phyloP scores from a whole-genome alignment of 2,888 invertebrate genomes.

The Hyposoter dolosus region DNA sequence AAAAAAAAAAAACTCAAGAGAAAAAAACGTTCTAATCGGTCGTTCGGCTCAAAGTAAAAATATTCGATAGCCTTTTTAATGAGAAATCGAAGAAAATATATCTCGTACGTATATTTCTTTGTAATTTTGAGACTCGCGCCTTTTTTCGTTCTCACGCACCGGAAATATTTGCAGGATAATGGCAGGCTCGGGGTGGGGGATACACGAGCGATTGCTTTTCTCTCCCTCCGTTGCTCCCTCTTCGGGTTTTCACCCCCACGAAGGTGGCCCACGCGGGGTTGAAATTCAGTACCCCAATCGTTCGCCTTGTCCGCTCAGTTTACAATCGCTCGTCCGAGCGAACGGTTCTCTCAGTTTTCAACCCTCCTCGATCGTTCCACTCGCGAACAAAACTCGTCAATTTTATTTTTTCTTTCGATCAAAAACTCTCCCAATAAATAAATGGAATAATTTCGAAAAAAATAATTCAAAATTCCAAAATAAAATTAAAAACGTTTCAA shows the following conservation, averaged over 20 bases:
- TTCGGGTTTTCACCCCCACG: constrained; percentile 60
- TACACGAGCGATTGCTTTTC: not conserved
- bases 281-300: constrained; percentile 54
- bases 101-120: not conserved
- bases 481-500: too few species aligned
- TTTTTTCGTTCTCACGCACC: constrained; percentile 44
- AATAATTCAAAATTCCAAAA: too few species aligned
- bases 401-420: not conserved
- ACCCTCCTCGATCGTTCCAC: not conserved
- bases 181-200: not conserved
- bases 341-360: constrained; percentile 38
- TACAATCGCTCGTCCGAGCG: constrained; percentile 60
- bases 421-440: not conserved
- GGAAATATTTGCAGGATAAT: constrained; percentile 20
- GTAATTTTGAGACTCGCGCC: constrained; percentile 2
- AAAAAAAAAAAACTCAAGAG: too few species aligned
- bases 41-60: too few species aligned
- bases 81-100: not conserved
- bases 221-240: not conserved
- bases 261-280: constrained; percentile 64
- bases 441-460: not conserved
- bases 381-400: not conserved
- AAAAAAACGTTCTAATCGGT: too few species aligned
- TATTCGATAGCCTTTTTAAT: too few species aligned
- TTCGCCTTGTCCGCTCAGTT: constrained; percentile 53